phyloP scores from a whole-genome alignment of 1,140 invertebrate genomes.

The Drosophila miranda region DNA sequence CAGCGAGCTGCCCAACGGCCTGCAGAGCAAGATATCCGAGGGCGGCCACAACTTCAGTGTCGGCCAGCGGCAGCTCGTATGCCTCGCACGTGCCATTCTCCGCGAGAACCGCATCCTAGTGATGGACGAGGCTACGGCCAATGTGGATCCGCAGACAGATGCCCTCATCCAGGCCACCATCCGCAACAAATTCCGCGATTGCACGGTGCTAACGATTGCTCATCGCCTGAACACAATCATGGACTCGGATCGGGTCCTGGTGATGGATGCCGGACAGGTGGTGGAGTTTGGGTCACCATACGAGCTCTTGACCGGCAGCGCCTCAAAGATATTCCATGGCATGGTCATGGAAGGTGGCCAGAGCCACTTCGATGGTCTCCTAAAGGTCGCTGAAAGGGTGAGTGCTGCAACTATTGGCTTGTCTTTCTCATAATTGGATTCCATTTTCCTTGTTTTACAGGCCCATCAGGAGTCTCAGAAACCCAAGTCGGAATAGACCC shows the following conservation, averaged over 20 bases:
- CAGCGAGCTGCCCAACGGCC: slow-evolving; percentile 82
- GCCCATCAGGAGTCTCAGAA: slow-evolving; percentile 43
- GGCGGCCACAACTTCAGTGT: slow-evolving; percentile 88
- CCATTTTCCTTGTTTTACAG: slow-evolving; percentile 2
- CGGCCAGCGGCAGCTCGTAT: slow-evolving; percentile 89
- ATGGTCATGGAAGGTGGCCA: slow-evolving; percentile 87
- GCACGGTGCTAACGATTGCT: slow-evolving; percentile 61
- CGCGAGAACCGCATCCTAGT: slow-evolving; percentile 87
- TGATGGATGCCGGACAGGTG: slow-evolving; percentile 58
- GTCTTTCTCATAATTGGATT: not conserved
- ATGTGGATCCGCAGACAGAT: slow-evolving; percentile 86
- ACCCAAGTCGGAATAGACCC: slow-evolving; percentile 44
- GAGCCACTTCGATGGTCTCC: slow-evolving; percentile 84
- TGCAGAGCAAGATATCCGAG: slow-evolving; percentile 83
- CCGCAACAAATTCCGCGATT: slow-evolving; percentile 51
- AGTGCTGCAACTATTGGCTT: not conserved
- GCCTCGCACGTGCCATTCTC: slow-evolving; percentile 88
- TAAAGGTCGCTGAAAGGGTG: slow-evolving; percentile 85
- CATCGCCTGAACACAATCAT: slow-evolving; percentile 63
- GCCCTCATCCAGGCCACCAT: slow-evolving; percentile 87
- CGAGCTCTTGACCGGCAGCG: slow-evolving; percentile 82
- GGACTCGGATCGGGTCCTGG: slow-evolving; percentile 59
- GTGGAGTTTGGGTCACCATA: slow-evolving; percentile 83
- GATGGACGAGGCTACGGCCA: slow-evolving; percentile 85
- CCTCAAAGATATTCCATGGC: slow-evolving; percentile 83